A percentile compares a stretch with the other conserved stretches of the same genome.
phyloP scores from a whole-genome alignment of 2,888 invertebrate genomes.

The Entomobrya multifasciata region DNA sequence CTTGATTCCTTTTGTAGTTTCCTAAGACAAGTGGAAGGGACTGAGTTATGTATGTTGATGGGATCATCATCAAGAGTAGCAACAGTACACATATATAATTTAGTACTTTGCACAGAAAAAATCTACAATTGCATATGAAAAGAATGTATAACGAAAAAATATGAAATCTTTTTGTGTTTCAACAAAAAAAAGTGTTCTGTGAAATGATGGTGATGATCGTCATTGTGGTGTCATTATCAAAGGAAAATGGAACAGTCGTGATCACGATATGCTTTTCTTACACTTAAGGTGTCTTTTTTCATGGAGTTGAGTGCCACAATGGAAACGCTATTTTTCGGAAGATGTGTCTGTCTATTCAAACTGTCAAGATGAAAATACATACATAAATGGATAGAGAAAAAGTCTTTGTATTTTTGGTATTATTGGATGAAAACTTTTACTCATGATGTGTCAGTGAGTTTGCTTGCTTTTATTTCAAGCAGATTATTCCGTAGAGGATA shows the following conservation, averaged over 20 bases:
- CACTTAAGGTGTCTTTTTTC: constrained; percentile 6
- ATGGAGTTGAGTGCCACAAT: constrained; percentile 38
- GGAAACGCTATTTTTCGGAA: constrained; percentile 37
- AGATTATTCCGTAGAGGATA: neutral
- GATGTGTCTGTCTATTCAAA: constrained; percentile 6
- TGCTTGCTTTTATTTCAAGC: neutral
- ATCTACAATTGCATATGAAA: no score
- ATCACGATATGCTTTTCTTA: constrained; percentile 21
- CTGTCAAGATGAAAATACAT: constrained; percentile 19
- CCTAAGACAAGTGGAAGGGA: neutral
- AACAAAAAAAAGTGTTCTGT: neutral
- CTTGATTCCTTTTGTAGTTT: constrained; percentile 23
- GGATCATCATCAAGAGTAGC: no score
- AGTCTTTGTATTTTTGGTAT: neutral
- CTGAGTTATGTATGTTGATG: no score
- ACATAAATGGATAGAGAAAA: no score
- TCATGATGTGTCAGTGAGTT: neutral
- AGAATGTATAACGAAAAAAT: no score
- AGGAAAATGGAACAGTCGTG: constrained; percentile 13
- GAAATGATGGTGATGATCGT: constrained; percentile 22
- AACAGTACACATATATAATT: no score
- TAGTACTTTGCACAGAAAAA: no score
- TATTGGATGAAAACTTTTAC: constrained; percentile 11
- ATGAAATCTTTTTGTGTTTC: constrained; percentile 17
- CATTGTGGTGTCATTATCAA: no score